These are phyloP conservation scores for Drosophila tanythrix DNA, from an alignment of 2,888 invertebrate species.

Conservation along the genomic window DNA sequence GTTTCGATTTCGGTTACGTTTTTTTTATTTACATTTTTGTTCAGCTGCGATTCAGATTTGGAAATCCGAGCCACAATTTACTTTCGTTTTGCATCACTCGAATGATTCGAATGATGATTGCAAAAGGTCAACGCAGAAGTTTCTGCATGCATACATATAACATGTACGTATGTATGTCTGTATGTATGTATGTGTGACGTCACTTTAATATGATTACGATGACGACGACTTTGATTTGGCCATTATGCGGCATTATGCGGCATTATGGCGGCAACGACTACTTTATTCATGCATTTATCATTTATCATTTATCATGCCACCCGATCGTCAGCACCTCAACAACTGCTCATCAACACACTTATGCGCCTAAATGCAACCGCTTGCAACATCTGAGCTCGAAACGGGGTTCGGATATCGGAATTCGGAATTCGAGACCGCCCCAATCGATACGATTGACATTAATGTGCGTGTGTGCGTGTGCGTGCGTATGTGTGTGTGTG, in stretches of 20 bases:
- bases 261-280: conserved; percentile 15
- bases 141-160: conserved; percentile 20
- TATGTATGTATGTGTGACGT: conserved; percentile 24
- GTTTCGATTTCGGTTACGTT: conserved; percentile 23
- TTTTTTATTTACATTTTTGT: background rate
- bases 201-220: conserved; percentile 34
- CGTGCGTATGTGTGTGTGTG: background rate
- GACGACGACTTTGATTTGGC: conserved; percentile 21
- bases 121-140: conserved; percentile 46
- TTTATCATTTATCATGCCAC: conserved; percentile 6
- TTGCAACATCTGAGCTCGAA: conserved; percentile 42
- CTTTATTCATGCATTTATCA: conserved; percentile 35
- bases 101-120: conserved; percentile 29
- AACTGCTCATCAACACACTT: conserved; percentile 26
- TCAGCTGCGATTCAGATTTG: conserved; percentile 24
- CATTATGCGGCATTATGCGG: conserved; percentile 19
- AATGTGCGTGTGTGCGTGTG: background rate
- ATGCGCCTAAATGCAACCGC: conserved; percentile 36
- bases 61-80: conserved; percentile 35
- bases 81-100: conserved; percentile 41
- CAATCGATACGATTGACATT: conserved; percentile 49
- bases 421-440: conserved; percentile 29
- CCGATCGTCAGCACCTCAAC: conserved; percentile 20
- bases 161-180: background rate
- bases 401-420: conserved; percentile 10